Evolutionary conservation across 1,140 invertebrate genomes (phyloP), one percentile per base, ranked within the genome.

Genomic region (Aphelinus atriplicis): DNA sequence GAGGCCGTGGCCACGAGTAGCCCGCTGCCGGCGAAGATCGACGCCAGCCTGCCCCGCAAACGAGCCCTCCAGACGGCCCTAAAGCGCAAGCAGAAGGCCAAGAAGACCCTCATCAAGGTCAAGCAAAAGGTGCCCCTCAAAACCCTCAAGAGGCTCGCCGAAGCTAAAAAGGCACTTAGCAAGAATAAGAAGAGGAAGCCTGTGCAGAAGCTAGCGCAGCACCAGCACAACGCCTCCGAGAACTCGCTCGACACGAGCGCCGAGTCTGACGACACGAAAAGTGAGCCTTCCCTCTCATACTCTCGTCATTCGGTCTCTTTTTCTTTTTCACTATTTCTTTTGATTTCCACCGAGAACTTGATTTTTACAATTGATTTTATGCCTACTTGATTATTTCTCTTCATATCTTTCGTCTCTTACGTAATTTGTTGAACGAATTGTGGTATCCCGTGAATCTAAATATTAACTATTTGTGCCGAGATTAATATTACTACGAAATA

Each of bases 71-170:
- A 83, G 45, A 81, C 80, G 58, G 70, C 71, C 9, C 79, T 88
- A 9, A 86, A 84, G 84, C 79, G 65, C 51, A 85, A 71, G 83
- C 87, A 74, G 84, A 88, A 60, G 55, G 78, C 80, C 3, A 87
- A 85, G 68, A 77, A 80, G 7, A 84, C 79, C 57, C 79, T 87
- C 5, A 81, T 86, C 2, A 87, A 87, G 55, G 84, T 83, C 5
- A 88, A 87, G 64, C 82, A 85, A 62, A 87, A 85, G 79, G 84
- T 84, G 64, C 82, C 83, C 4, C 82, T 81, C 42, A 88, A 86
- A 55, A 78, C 82, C 73, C 73, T 87, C n/a, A 83, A 83, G 48
- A 80, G 83, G 60, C 78, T 85, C 50, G 77, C 80, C 45, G 81
- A 83, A 26, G 68, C 80, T 1, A 86, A 84, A 60, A 88, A 81